Conservation (phyloP, 2,797 vertebrate genomes). For the Xenops minutus region DNA sequence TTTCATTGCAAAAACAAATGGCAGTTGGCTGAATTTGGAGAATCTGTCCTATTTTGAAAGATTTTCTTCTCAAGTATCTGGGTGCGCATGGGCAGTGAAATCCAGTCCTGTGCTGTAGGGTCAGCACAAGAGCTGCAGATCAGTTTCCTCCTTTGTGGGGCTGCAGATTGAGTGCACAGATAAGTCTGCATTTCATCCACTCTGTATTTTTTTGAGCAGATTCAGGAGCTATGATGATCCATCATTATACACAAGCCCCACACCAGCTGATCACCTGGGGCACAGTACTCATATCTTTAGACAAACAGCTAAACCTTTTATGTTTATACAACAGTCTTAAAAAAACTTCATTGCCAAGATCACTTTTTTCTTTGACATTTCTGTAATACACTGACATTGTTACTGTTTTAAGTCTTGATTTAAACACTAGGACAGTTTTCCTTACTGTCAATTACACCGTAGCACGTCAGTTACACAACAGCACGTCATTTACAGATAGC, state of each 20-base stretch:
- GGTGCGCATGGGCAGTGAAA: accelerated
- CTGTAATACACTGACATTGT: not conserved
- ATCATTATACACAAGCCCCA: not conserved
- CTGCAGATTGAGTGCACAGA: not conserved
- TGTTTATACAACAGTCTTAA: not conserved
- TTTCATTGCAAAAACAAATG: not conserved
- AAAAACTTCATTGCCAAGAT: not conserved
- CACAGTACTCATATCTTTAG: not conserved
- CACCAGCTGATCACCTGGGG: accelerated
- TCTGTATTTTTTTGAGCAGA: not conserved
- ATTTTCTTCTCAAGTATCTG: not conserved
- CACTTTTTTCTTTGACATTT: not conserved
- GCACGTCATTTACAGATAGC: accelerated
- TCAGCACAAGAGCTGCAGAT: not conserved
- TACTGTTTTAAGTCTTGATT: not conserved
- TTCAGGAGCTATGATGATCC: not conserved
- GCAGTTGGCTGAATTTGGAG: not conserved
- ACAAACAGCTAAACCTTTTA: not conserved
- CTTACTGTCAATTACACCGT: too few species aligned
- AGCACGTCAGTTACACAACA: too few species aligned
- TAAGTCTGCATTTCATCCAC: not conserved
- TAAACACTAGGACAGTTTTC: not conserved
- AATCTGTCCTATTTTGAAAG: not conserved
- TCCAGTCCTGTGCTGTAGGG: not conserved
- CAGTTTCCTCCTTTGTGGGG: not conserved